Base-by-base conservation (phyloP, 2,113 vertebrate species). In the Hystrix cristata region DNA sequence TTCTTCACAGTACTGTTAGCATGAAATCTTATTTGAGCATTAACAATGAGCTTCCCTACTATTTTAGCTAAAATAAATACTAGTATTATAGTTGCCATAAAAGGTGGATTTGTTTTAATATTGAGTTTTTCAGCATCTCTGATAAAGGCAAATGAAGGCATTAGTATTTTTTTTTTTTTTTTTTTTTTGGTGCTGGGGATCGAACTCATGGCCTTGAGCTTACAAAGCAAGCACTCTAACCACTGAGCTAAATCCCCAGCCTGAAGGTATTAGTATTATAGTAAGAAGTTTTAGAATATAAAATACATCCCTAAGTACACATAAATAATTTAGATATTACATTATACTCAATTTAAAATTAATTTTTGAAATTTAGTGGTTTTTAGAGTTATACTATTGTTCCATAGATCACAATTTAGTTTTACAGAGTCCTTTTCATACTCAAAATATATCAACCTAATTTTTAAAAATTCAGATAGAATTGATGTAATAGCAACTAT, bases 321-420 rank as follows among this genome's bases (percentile, higher is more conserved):
- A 76, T 94, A 93, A 82, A 76, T 95, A 67, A 95, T 21, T 94
- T 94, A 80, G 29, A n/a, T 13, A 87, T 85, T 80, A 29, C 29
- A 48, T 84, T 89, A 91, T 86, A 76, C 15, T 79, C 15, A 67
- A 91, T 3, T 53, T 88, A 81, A 87, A 91, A 95, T 83, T 78
- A 59, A 92, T 83, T 76, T 83, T 3, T 92, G 16, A 84, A 91
- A 92, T 95, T 87, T 60, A 79, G 25, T 92, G 2, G 19, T 19
- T 7, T 92, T 86, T 81, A 48, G 8, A 81, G 4, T 48, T 84
- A 14, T 59, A 80, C 48, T 90, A 90, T 16, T 57, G 8, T 55
- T 94, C 88, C 10, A 76, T 29, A 46, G 13, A 60, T 67, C 9
- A 89, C 6, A 95, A 71, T 79, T 80, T 86, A 69, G 11, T 64